Percentiles rank a stretch among this genome's conserved stretches.
phyloP scores from a whole-genome alignment of 2,113 vertebrate genomes.

The Carassius gibelio region DNA sequence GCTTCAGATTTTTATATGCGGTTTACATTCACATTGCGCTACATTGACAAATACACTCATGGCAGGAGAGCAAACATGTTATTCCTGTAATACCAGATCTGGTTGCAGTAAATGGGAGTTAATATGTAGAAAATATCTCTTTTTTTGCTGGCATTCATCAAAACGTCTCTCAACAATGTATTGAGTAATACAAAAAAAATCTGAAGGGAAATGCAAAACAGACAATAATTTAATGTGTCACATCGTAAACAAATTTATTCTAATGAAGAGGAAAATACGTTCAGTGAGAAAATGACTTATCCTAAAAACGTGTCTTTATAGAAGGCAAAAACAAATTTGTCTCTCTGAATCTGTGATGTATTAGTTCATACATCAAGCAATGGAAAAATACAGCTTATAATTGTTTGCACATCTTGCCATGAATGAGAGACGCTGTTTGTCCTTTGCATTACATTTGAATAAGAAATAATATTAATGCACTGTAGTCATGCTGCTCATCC shows the following conservation, averaged over 20 bases:
- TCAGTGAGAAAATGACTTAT: not conserved
- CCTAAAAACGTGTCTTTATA: slow-evolving; percentile 10
- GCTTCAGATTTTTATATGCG: not conserved
- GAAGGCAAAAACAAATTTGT: slow-evolving; percentile 14
- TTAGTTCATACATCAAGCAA: slow-evolving; percentile 38
- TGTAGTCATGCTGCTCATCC: slow-evolving; percentile 51
- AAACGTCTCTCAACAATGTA: not conserved
- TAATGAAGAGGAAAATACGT: slow-evolving; percentile 20
- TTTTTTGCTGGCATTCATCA: not conserved
- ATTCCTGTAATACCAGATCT: not conserved
- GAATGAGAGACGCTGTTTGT: slow-evolving; percentile 53
- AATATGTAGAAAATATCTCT: not conserved
- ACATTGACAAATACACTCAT: not conserved
- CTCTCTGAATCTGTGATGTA: slow-evolving; percentile 23
- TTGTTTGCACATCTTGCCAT: slow-evolving; percentile 47
- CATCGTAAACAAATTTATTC: not conserved
- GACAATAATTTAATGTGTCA: slow-evolving; percentile 15
- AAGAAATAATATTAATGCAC: slow-evolving; percentile 59
- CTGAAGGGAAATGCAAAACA: slow-evolving; percentile 3
- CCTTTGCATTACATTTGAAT: slow-evolving; percentile 60
- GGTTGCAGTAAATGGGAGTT: not conserved
- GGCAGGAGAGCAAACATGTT: not conserved
- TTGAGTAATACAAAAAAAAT: not conserved
- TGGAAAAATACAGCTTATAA: slow-evolving; percentile 44
- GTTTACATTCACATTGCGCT: not conserved